Evolutionary conservation across 2,888 invertebrate species (phyloP), one percentile per base, ranked within the genome.

Genomic region (Chymomyza amoena): DNA sequence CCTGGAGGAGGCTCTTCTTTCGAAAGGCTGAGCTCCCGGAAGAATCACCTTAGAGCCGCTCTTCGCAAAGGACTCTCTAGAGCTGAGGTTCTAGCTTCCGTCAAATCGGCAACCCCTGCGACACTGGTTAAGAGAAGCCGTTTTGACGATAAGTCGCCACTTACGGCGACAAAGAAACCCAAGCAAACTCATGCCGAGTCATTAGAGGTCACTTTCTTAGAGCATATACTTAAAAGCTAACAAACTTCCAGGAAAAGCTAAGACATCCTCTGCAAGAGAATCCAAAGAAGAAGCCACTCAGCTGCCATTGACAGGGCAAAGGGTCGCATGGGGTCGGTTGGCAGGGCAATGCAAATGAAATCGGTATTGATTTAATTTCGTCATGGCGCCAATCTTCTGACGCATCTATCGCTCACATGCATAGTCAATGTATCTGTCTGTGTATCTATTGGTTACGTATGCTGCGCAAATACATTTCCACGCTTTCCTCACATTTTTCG

Each of bases 351-450:
- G 39, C 68, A 63, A 67, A 64, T 61, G 64, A 70, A 68, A 72
- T 69, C 64, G 68, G 59, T 75, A 79, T 81, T 83, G 79, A 83
- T 88, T 83, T 79, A 84, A 84, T 79, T 84, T 81, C 51, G 57
- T 68, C 70, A 51, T 39, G 56, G 51, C 61, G 45, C 54, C 54
- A 61, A 60, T 65, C 64, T 39, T 32, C 39, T 61, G 39, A n/a
- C 32, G 36, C 39, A 45, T 54, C 54, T 51, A 54, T 15, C 51
- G 25, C 10, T 7, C 60, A 9, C 60, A 45, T 51, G 18, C 59
- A 45, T 20, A 51, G 32, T 57, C 15, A 64, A 25, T 39, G 56
- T 75, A 75, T 75, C 75, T 61, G 52, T 28, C n/a, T 32, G 32
- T 32, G 9, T 62, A 54, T 54, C 18, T 57, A 57, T 25, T 51